These are phyloP conservation scores for Montipora capitata DNA, from an alignment of 92 coral and sea anemone genomes.

Conservation along the genomic window DNA sequence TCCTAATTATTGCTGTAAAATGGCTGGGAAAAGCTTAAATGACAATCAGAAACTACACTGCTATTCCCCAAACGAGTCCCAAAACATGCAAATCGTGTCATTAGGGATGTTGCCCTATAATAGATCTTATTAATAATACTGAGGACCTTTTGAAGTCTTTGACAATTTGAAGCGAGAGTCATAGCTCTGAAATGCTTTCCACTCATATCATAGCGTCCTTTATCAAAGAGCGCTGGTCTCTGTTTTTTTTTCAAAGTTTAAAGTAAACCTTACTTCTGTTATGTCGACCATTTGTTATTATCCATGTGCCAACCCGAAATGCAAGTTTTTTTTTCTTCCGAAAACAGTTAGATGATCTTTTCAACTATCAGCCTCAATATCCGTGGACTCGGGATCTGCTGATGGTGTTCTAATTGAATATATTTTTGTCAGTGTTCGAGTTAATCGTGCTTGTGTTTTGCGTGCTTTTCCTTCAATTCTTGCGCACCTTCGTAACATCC, in stretches of 20 bases:
- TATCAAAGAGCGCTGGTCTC: neutral
- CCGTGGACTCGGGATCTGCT: conserved; percentile 39
- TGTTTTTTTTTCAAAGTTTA: neutral
- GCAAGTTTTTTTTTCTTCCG: no score
- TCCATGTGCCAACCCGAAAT: neutral
- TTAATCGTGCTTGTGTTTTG: conserved; percentile 81
- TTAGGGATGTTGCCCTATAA: neutral
- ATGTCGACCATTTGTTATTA: neutral
- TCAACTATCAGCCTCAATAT: conserved; percentile 4
- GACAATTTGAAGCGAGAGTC: neutral
- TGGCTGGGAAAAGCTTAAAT: conserved; percentile 21
- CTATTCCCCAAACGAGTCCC: conserved; percentile 2
- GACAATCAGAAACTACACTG: conserved; percentile 14
- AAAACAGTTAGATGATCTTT: neutral
- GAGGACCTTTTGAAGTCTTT: conserved; percentile 8
- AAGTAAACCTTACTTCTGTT: neutral
- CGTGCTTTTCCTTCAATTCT: conserved; percentile 85
- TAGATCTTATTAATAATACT: conserved; percentile 16
- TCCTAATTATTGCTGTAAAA: conserved; percentile 37
- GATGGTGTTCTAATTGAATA: conserved; percentile 68
- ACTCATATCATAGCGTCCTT: neutral
- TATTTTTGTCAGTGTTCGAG: conserved; percentile 76
- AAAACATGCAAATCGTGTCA: neutral
- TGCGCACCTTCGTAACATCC: conserved; percentile 83
- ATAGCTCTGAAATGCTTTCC: neutral